These are phyloP conservation scores for Asbolus verrucosus DNA, from an alignment of 1,140 invertebrate genomes.

Conservation along the genomic window DNA sequence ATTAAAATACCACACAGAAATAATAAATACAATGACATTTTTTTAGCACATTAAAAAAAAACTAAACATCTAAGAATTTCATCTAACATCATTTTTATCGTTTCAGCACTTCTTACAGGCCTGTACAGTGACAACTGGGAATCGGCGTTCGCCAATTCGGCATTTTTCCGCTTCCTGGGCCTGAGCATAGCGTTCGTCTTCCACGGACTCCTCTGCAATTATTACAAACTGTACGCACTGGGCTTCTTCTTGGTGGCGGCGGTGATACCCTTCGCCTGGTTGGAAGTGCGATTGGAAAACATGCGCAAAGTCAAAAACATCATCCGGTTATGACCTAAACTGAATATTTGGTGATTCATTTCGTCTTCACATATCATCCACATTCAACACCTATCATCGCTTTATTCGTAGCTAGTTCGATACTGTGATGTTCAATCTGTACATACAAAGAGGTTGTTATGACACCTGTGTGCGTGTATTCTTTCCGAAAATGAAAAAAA, in stretches of 20 bases:
- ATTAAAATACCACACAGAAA: no score
- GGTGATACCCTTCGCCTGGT: conserved; percentile 63
- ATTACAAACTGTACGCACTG: conserved; percentile 66
- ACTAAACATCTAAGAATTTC: no score
- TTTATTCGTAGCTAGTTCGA: background rate
- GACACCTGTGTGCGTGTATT: conserved; percentile 47
- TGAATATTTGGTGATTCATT: conserved; percentile 58
- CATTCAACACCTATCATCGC: conserved; percentile 1
- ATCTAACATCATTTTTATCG: no score
- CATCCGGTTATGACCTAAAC: conserved; percentile 62
- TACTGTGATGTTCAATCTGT: conserved; percentile 54
- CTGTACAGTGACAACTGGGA: conserved; percentile 66
- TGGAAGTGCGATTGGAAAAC: conserved; percentile 63
- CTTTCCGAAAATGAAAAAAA: conserved; percentile 19
- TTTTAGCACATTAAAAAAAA: no score
- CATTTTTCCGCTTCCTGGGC: conserved; percentile 65
- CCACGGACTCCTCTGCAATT: conserved; percentile 66
- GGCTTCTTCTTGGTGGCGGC: conserved; percentile 62
- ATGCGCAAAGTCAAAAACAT: conserved; percentile 62
- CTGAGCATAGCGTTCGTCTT: conserved; percentile 64
- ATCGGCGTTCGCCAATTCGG: conserved; percentile 65
- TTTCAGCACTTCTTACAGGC: conserved; percentile 65
- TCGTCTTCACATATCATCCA: conserved; percentile 13
- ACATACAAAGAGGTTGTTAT: conserved; percentile 55
- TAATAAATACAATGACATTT: no score